A percentile compares a stretch with the other conserved stretches of the same genome.
Conservation (phyloP, 2,888 invertebrate species). For the Girardia tigrina region DNA sequence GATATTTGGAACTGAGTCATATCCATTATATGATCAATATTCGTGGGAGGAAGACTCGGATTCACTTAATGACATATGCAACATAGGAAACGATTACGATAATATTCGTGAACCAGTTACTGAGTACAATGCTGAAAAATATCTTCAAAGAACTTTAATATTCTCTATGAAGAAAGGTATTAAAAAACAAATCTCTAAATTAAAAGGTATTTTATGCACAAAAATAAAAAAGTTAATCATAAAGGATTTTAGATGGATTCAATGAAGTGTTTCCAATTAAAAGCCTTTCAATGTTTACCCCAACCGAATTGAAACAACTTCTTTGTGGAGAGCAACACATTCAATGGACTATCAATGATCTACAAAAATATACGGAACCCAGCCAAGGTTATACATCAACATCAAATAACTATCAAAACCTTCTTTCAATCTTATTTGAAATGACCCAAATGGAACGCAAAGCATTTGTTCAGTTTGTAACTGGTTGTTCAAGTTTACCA, state of each 20-base stretch:
- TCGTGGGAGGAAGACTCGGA: slow-evolving; percentile 24
- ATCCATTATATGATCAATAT: neutral
- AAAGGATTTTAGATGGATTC: slow-evolving; percentile 51
- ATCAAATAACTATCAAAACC: slow-evolving; percentile 71
- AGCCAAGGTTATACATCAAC: slow-evolving; percentile 54
- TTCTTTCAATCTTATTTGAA: slow-evolving; percentile 79
- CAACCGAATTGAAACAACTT: slow-evolving; percentile 60
- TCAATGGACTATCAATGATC: slow-evolving; percentile 85
- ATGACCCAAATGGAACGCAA: slow-evolving; percentile 82
- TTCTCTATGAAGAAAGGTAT: slow-evolving; percentile 77
- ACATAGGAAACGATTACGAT: neutral
- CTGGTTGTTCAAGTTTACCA: slow-evolving; percentile 90
- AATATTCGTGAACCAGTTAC: slow-evolving; percentile 25
- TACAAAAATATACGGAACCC: slow-evolving; percentile 89
- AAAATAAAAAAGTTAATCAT: neutral
- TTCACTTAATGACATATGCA: neutral
- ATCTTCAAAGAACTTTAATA: slow-evolving; percentile 25
- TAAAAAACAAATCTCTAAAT: slow-evolving; percentile 73
- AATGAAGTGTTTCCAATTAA: slow-evolving; percentile 57
- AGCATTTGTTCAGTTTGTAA: slow-evolving; percentile 93
- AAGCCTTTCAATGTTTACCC: slow-evolving; percentile 80
- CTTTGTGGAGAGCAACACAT: slow-evolving; percentile 87
- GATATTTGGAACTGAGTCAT: neutral
- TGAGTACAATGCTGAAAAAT: slow-evolving; percentile 21
- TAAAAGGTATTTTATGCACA: slow-evolving; percentile 57